These are phyloP conservation scores for Neoaliturus tenellus DNA, from an alignment of 2,888 invertebrate species.

Conservation along the genomic window DNA sequence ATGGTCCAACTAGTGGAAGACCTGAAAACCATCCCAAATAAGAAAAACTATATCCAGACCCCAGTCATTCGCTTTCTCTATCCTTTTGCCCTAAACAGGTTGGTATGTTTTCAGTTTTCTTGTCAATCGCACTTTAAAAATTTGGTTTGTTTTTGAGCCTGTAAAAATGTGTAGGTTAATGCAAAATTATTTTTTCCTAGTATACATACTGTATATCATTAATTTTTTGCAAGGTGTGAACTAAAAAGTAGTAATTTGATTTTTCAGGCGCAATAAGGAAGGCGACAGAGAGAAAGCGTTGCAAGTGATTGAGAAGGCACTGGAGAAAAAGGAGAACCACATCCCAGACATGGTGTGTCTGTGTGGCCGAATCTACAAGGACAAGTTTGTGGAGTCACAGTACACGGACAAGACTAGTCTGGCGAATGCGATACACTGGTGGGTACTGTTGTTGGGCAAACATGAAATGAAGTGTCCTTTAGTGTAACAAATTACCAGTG, in stretches of 20 bases:
- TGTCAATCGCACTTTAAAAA: not conserved
- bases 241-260: too few relatives aligned
- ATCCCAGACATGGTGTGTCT: constrained; percentile 98
- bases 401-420: constrained; percentile 93
- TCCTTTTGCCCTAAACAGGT: constrained; percentile 97
- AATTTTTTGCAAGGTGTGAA: too few relatives aligned
- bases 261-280: constrained; percentile 88
- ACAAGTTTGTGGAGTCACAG: constrained; percentile 97
- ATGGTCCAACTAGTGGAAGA: constrained; percentile 98
- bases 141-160: too few relatives aligned
- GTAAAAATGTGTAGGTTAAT: too few relatives aligned
- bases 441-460: not conserved
- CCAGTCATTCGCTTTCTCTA: constrained; percentile 95
- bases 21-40: constrained; percentile 91
- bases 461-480: too few relatives aligned
- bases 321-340: constrained; percentile 95
- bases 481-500: too few relatives aligned
- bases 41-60: constrained; percentile 91
- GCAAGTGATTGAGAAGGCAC: constrained; percentile 91
- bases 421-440: constrained; percentile 97
- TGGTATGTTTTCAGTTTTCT: constrained; percentile 47
- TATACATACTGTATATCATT: too few relatives aligned
- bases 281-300: constrained; percentile 97
- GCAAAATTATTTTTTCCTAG: too few relatives aligned
- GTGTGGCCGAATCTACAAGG: constrained; percentile 98